Evolutionary conservation across 2,113 vertebrate species (phyloP).

Genomic region (Pituophis catenifer): DNA sequence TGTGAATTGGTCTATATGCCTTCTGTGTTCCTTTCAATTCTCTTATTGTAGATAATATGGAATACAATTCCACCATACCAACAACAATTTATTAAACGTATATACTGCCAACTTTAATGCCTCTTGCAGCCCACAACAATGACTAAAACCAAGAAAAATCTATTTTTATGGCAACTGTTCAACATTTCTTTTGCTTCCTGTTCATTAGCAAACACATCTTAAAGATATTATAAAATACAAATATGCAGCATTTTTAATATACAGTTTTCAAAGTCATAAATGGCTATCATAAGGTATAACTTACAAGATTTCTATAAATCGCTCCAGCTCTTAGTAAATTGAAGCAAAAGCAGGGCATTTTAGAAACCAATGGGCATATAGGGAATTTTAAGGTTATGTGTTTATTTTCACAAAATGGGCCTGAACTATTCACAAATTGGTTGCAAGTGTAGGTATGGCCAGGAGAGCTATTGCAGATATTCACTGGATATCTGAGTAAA

Average conservation of each 20-base stretch:
- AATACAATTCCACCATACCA: neutral
- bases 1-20: neutral
- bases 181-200: neutral
- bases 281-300: neutral
- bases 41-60: neutral
- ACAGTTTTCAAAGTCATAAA: neutral
- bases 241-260: neutral
- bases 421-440: neutral
- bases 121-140: neutral
- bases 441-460: neutral
- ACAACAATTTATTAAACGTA: neutral
- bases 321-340: neutral
- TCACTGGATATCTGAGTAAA: neutral
- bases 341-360: neutral
- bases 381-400: neutral
- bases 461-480: neutral
- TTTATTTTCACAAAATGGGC: neutral
- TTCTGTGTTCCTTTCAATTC: neutral
- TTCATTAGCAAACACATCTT: neutral
- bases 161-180: neutral
- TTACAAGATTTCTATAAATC: neutral
- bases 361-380: neutral
- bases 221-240: neutral
- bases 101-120: neutral
- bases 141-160: neutral